Percentiles rank a stretch among this genome's conserved stretches.
phyloP scores from a whole-genome alignment of 2,113 vertebrate genomes.

The Lepus timidus region DNA sequence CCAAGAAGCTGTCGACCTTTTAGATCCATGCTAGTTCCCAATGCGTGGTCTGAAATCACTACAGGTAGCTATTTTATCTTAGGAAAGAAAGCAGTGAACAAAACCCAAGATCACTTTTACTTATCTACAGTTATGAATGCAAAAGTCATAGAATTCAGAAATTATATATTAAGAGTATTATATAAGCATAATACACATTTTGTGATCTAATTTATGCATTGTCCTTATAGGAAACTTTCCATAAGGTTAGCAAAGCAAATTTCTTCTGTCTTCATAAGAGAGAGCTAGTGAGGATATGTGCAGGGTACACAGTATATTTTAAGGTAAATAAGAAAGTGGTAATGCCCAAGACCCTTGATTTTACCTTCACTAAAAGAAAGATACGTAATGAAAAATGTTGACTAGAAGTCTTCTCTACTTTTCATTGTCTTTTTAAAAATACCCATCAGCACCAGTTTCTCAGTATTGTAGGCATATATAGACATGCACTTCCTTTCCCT shows the following conservation, averaged over 20 bases:
- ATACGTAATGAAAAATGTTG: neutral
- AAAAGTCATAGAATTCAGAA: too few species aligned
- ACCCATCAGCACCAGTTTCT: neutral
- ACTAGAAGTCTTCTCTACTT: constrained; percentile 20
- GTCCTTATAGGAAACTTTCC: too few species aligned
- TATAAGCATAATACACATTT: too few species aligned
- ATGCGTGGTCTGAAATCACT: neutral
- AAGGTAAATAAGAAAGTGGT: too few species aligned
- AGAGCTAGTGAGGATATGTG: too few species aligned
- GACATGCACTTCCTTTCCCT: neutral
- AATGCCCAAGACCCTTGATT: constrained; percentile 9
- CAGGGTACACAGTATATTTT: too few species aligned
- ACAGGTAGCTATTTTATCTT: neutral
- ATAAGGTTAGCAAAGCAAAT: too few species aligned
- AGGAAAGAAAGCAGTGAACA: neutral
- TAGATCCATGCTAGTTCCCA: constrained; percentile 6
- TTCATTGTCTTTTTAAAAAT: constrained; percentile 53
- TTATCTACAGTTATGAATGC: too few species aligned
- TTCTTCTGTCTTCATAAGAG: too few species aligned
- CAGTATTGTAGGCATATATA: neutral
- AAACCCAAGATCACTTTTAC: constrained; percentile 23
- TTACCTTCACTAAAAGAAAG: constrained; percentile 39
- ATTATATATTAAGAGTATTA: too few species aligned
- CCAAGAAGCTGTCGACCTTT: constrained; percentile 42
- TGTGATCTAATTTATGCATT: too few species aligned